phyloP scores from a whole-genome alignment of 2,888 invertebrate genomes.

The Diloba caeruleocephala region DNA sequence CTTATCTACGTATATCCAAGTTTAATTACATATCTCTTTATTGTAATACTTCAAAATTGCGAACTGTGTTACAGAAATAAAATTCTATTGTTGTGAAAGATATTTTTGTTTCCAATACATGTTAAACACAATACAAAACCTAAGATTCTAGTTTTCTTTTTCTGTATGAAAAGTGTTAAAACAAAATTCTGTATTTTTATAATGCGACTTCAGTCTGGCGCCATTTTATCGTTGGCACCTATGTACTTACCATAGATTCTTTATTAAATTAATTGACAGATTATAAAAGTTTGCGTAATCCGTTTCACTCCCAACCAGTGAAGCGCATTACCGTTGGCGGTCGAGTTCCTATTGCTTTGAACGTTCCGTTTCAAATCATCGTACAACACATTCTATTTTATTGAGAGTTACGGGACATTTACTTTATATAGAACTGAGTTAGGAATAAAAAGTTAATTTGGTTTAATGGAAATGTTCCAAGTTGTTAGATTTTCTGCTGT shows the following conservation, averaged over 20 bases:
- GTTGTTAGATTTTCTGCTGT: background rate
- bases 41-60: constrained; percentile 17
- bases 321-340: constrained; percentile 63
- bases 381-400: constrained; percentile 6
- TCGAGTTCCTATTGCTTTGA: constrained; percentile 65
- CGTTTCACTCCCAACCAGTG: constrained; percentile 71
- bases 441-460: background rate
- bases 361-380: constrained; percentile 10
- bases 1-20: constrained; percentile 14
- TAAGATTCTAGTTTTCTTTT: constrained; percentile 17
- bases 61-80: constrained; percentile 6
- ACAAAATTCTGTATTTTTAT: too few species aligned
- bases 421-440: background rate
- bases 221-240: constrained; percentile 22
- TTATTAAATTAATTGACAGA: constrained; percentile 31
- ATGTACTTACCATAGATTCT: constrained; percentile 7
- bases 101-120: constrained; percentile 4
- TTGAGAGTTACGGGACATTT: constrained; percentile 8
- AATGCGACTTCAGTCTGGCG: too few species aligned
- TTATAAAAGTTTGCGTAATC: constrained; percentile 51
- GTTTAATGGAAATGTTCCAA: constrained; percentile 13
- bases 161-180: background rate
- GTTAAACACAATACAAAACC: background rate
- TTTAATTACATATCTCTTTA: constrained; percentile 6
- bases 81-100: constrained; percentile 14